Conservation (phyloP, 1,140 invertebrate genomes). For the Belonocnema kinseyi region DNA sequence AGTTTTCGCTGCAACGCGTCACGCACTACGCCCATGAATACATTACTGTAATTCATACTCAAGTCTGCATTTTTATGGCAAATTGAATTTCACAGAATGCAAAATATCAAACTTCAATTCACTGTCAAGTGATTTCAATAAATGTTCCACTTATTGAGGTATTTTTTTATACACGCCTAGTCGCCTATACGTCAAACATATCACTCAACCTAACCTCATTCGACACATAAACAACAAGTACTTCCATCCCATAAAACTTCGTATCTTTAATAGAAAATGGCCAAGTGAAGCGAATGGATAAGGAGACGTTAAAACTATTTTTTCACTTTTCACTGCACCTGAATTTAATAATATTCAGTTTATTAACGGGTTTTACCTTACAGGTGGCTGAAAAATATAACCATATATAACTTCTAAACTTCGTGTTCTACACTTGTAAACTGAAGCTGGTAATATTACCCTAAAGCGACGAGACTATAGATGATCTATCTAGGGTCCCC, state of each 20-base stretch:
- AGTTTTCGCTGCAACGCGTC: background rate
- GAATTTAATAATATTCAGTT: background rate
- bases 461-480: too few species aligned
- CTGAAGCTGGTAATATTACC: too few species aligned
- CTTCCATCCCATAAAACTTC: background rate
- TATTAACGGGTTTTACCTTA: background rate
- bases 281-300: background rate
- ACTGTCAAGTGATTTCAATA: background rate
- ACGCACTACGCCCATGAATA: background rate
- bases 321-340: background rate
- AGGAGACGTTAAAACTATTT: background rate
- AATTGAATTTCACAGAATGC: background rate
- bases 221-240: background rate
- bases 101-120: background rate
- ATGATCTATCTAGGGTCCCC: too few species aligned
- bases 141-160: background rate
- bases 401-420: too few species aligned
- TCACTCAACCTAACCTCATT: constrained; percentile 2
- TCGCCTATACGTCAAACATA: background rate
- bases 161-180: too few species aligned
- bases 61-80: background rate
- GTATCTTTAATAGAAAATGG: background rate
- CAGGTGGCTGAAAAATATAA: too few species aligned
- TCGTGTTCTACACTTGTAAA: too few species aligned
- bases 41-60: background rate